Conservation (phyloP, 1,140 invertebrate genomes). For the Euschistus heros region DNA sequence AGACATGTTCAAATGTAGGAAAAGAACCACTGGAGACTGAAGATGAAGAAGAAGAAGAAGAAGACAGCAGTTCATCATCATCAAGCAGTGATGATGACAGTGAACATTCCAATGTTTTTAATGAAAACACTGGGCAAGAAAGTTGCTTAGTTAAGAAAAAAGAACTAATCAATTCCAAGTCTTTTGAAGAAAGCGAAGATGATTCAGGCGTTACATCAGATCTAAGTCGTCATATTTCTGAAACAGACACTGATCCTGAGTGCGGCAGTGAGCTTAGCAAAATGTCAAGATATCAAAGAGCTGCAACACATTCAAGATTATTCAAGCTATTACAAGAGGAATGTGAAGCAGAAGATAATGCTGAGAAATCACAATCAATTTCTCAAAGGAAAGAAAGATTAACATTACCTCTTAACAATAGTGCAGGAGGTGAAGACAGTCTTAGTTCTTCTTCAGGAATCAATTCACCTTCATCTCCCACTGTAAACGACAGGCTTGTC, state of each 20-base stretch:
- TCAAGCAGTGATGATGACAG: conserved; percentile 25
- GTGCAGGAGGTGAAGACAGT: conserved; percentile 28
- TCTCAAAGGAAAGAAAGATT: conserved; percentile 33
- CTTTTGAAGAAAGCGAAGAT: conserved; percentile 47
- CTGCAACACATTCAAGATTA: conserved; percentile 58
- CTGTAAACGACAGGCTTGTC: conserved; percentile 43
- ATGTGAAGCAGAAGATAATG: conserved; percentile 34
- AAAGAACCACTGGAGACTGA: conserved; percentile 19
- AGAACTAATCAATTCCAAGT: conserved; percentile 27
- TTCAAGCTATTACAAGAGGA: conserved; percentile 55
- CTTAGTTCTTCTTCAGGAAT: conserved; percentile 38
- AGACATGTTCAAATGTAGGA: conserved; percentile 19
- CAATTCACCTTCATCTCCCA: conserved; percentile 41
- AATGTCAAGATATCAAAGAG: conserved; percentile 49
- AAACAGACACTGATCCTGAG: conserved; percentile 53
- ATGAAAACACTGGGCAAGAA: conserved; percentile 1
- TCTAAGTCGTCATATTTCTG: conserved; percentile 54
- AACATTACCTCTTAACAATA: conserved; percentile 34
- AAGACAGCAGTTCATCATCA: conserved; percentile 23
- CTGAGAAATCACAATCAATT: conserved; percentile 30
- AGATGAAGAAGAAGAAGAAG: conserved; percentile 20
- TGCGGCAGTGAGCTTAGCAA: conserved; percentile 42
- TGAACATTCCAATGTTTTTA: conserved; percentile 1
- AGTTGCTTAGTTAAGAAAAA: conserved; percentile 9
- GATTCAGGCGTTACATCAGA: conserved; percentile 62